Percentiles rank a stretch among this genome's conserved stretches.
Evolutionary conservation across 2,797 vertebrate genomes (phyloP).

Genomic region (Urocyon cinereoargenteus): DNA sequence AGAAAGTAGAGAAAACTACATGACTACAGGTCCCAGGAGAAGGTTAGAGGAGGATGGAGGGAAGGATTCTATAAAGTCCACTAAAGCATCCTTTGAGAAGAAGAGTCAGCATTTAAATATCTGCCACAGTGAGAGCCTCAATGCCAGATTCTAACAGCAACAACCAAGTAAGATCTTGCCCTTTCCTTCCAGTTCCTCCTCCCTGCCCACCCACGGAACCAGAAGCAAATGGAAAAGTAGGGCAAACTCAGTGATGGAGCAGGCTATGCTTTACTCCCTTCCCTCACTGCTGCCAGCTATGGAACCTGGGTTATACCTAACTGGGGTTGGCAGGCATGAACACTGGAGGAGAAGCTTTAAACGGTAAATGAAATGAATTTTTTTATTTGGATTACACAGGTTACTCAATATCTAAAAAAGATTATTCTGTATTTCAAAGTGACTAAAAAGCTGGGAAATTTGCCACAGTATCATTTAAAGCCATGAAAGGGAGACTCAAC

Average conservation of each 20-base stretch:
- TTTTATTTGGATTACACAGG: neutral
- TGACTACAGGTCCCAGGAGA: neutral
- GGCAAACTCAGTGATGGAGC: neutral
- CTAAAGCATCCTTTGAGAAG: neutral
- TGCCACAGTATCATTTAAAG: neutral
- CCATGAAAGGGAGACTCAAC: neutral
- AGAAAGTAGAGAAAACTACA: neutral
- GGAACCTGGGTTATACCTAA: neutral
- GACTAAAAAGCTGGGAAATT: neutral
- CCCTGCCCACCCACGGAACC: neutral
- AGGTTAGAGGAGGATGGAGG: neutral
- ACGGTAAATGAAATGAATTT: neutral
- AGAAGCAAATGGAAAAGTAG: neutral
- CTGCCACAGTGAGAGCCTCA: neutral
- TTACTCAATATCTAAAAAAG: neutral
- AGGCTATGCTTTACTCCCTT: rapidly evolving
- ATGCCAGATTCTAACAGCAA: neutral
- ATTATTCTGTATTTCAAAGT: neutral
- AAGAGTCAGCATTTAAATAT: neutral
- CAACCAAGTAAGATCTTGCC: neutral
- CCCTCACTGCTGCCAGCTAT: neutral
- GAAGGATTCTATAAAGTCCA: neutral
- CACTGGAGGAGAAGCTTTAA: neutral
- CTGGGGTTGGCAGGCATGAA: neutral
- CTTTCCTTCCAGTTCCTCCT: neutral